Evolutionary conservation across 2,113 vertebrate species (phyloP).

Genomic region (Merops nubicus): DNA sequence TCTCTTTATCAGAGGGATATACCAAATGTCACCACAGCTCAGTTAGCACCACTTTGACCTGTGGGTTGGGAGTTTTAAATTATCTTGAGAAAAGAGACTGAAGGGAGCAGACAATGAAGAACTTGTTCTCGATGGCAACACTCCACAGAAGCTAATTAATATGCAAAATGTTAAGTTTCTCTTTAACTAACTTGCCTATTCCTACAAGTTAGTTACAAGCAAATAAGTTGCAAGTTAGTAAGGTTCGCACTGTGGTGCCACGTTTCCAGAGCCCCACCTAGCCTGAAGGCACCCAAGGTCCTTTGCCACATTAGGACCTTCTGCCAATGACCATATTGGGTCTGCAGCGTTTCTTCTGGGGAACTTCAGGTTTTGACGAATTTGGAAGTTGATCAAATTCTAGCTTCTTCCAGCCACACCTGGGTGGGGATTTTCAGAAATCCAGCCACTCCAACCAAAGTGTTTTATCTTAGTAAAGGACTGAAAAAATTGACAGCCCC

Average conservation of each 20-base stretch:
- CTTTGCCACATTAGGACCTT: not conserved
- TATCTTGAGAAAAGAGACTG: not conserved
- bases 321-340: not conserved
- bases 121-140: not conserved
- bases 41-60: not conserved
- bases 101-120: not conserved
- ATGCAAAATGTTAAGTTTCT: not conserved
- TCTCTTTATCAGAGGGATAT: not conserved
- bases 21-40: not conserved
- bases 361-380: not conserved
- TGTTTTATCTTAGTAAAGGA: not conserved
- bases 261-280: not conserved
- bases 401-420: not conserved
- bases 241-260: not conserved
- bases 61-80: not conserved
- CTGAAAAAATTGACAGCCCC: not conserved
- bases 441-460: not conserved
- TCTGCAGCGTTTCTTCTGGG: not conserved
- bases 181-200: not conserved
- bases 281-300: accelerated
- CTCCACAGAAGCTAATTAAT: not conserved
- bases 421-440: not conserved
- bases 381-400: not conserved
- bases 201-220: too few relatives aligned
- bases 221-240: too few relatives aligned